Base-by-base conservation (phyloP, 2,888 invertebrate genomes). In the Drosophila testacea region DNA sequence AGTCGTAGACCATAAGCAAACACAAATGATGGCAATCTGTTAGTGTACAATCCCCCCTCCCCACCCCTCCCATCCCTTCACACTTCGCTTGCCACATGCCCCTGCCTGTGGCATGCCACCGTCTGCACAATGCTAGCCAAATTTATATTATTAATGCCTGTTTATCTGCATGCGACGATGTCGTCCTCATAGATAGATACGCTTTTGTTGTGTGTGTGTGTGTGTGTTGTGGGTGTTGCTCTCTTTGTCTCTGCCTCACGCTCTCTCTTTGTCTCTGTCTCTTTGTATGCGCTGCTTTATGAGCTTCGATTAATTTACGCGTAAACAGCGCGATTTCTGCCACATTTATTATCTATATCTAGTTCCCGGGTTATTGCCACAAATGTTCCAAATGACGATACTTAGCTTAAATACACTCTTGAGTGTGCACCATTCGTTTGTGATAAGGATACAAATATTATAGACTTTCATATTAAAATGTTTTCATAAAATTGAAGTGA, bases 11-110 rank as follows among this genome's bases (percentile, higher is more conserved):
- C 56, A 76, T 73, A 73, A 69, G 83, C 77, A 77, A 86, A 75
- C 77, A 86, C 85, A 79, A 83, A 83, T 86, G 81, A 73, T 65
- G 81, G 86, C 79, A 81, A 83, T 83, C 84, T 80, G 82, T 83
- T 81, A 62, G 77, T 36, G 51, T 51, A 39, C 16, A 41, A 11
- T 32, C 2, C 27, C n/a, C 28, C 13, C 11, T 5, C 6, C 0
- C 36, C 41, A 0, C 30, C n/a, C 4, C 41, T 1, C 30, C n/a
- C 6, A 13, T 4, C 11, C 22, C 32, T 32, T n/a, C 4, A 27
- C 13, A 13, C 11, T 32, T 3, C 30, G 22, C n/a, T 6, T 16
- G n/a, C 27, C 27, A 16, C 38, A 6, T 44, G 22, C 0, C 3
- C 27, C n/a, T n/a, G n/a, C 46, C 42, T 22, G 42, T 63, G 55